Conservation (phyloP, 2,113 vertebrate species). For the Channa argus region DNA sequence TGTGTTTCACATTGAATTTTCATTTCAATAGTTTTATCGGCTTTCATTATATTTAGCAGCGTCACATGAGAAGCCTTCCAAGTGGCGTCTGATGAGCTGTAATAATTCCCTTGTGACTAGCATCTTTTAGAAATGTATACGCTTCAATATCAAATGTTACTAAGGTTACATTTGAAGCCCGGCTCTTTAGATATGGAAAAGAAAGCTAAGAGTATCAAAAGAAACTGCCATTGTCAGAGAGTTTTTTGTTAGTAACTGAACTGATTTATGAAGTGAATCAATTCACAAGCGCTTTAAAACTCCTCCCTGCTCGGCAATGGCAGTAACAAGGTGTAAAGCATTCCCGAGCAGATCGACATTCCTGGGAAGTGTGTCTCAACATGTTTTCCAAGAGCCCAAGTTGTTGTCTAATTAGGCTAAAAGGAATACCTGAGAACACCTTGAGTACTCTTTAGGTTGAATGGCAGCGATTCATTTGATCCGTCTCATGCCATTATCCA, state of each 20-base stretch:
- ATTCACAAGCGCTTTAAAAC: slow-evolving; percentile 19
- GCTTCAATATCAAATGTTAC: neutral
- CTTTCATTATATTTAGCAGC: slow-evolving; percentile 45
- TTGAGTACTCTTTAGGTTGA: slow-evolving; percentile 44
- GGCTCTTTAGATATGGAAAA: neutral
- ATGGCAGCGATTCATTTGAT: slow-evolving; percentile 43
- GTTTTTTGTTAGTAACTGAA: slow-evolving; percentile 18
- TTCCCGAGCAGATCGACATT: slow-evolving; percentile 64
- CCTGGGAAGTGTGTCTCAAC: slow-evolving; percentile 56
- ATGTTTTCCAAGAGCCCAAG: slow-evolving; percentile 32
- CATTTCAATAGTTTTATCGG: slow-evolving; percentile 33
- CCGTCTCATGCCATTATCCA: slow-evolving; percentile 23
- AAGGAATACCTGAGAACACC: slow-evolving; percentile 45
- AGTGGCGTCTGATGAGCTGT: slow-evolving; percentile 34
- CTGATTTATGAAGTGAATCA: neutral
- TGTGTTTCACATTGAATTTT: slow-evolving; percentile 28
- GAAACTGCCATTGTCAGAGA: neutral
- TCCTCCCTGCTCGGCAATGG: slow-evolving; percentile 11
- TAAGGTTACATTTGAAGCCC: slow-evolving; percentile 15
- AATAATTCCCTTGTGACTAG: slow-evolving; percentile 34
- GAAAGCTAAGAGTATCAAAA: slow-evolving; percentile 20
- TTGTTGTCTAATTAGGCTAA: slow-evolving; percentile 47
- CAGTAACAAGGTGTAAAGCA: slow-evolving; percentile 35
- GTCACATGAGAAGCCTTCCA: slow-evolving; percentile 23
- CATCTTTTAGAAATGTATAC: slow-evolving; percentile 29